These are phyloP conservation scores for Agrilus mali DNA, from an alignment of 2,888 invertebrate species.

Conservation along the genomic window DNA sequence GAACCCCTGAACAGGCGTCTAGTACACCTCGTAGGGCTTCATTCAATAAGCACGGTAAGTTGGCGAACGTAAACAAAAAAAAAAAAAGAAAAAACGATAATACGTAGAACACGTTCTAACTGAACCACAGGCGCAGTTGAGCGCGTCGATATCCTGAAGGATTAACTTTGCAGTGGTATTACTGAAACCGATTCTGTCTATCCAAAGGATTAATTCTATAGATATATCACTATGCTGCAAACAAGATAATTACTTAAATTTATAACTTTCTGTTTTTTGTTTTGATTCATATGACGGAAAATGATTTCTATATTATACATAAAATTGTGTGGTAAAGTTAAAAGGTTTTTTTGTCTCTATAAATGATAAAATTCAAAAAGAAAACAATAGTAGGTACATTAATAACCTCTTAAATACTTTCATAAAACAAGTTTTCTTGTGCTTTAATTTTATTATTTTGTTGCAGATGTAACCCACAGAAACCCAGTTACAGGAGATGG, in stretches of 20 bases:
- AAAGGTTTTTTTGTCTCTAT: no score
- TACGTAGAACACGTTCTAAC: no score
- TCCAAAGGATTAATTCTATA: background rate
- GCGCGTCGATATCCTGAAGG: no score
- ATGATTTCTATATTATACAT: no score
- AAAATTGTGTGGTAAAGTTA: no score
- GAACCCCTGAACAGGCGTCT: conserved; percentile 22
- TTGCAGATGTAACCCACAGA: conserved; percentile 31
- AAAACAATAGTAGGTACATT: no score
- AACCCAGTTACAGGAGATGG: conserved; percentile 35
- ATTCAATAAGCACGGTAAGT: conserved; percentile 29
- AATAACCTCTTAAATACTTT: background rate
- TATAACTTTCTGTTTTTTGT: background rate
- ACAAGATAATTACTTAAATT: background rate
- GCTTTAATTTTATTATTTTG: conserved; percentile 1
- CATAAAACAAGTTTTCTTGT: conserved; percentile 1
- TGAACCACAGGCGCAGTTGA: no score
- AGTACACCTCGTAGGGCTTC: conserved; percentile 28
- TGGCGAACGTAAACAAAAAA: background rate
- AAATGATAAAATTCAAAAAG: no score
- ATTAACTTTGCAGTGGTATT: no score
- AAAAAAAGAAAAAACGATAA: background rate
- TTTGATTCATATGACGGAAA: no score
- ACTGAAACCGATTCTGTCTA: no score
- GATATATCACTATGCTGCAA: background rate